phyloP scores from a whole-genome alignment of 2,888 invertebrate genomes.

The Protophormia terraenovae region DNA sequence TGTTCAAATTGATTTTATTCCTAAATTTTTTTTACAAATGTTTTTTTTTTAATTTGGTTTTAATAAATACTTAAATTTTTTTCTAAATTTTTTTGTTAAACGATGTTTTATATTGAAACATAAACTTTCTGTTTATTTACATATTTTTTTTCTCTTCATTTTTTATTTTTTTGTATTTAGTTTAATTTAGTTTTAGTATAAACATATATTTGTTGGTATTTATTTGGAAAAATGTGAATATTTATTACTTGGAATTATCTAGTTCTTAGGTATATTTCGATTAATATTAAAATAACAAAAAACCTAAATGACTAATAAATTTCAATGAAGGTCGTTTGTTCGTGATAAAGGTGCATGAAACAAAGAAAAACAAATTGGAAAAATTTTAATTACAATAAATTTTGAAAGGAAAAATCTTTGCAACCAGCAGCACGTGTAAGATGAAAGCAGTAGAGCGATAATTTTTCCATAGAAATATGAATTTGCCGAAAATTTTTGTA shows the following conservation, averaged over 20 bases:
- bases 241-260: not conserved
- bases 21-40: not conserved
- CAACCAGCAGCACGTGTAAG: not conserved
- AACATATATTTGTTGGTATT: not conserved
- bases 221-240: not conserved
- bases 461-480: no score
- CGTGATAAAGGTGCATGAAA: not conserved
- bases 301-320: not conserved
- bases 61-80: not conserved
- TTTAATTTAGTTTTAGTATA: not conserved
- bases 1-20: not conserved
- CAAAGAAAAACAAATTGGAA: not conserved
- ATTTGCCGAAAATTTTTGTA: no score
- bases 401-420: no score
- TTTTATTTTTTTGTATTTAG: not conserved
- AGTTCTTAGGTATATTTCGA: no score
- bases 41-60: conserved; percentile 16
- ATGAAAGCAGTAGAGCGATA: no score
- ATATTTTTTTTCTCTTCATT: not conserved
- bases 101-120: not conserved
- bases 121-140: not conserved
- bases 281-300: not conserved
- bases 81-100: not conserved
- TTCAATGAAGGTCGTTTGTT: not conserved
- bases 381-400: not conserved